Evolutionary conservation across 2,888 invertebrate genomes (phyloP), one percentile per base, ranked within the genome.

Genomic region (Monopis laevigella): DNA sequence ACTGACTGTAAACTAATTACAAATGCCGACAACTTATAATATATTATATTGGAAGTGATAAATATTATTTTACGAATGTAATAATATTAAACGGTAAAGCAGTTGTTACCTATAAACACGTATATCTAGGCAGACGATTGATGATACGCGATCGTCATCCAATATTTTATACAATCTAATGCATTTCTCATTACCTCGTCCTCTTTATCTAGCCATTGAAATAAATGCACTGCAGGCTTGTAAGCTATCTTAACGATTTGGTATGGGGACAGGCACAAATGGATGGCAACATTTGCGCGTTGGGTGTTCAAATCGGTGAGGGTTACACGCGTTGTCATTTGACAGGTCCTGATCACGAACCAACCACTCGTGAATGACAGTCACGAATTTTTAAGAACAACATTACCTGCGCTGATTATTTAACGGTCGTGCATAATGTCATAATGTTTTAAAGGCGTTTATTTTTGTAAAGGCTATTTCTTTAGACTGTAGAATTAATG

Each of bases 351-450:
- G 28, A 38, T 34, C 35, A 42, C 40, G 36, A 44, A 36, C 27
- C 13, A 26, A 11, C 19, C 12, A 11, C 39, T 62, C 68, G 68
- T 68, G 69, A 61, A 54, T 43, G 12, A 46, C 32, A 47, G 56
- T 68, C 69, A 69, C 68, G 68, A 59, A 43, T 53, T 57, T 58
- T 57, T 55, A 50, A 52, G 7, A 32, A 13, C 14, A 32, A n/a
- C n/a, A n/a, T n/a, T n/a, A n/a, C n/a, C n/a, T 32, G 17, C 32
- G 17, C 32, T 17, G 32, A 32, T 32, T 32, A 32, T 32, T 13
- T n/a, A n/a, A n/a, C n/a, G n/a, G n/a, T n/a, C n/a, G n/a, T n/a
- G n/a, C n/a, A n/a, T n/a, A n/a, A n/a, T n/a, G n/a, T n/a, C n/a
- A n/a, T n/a, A n/a, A n/a, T n/a, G n/a, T n/a, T n/a, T n/a, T n/a